These are phyloP conservation scores for Tapera naevia DNA, from an alignment of 2,797 vertebrate genomes.

Conservation along the genomic window DNA sequence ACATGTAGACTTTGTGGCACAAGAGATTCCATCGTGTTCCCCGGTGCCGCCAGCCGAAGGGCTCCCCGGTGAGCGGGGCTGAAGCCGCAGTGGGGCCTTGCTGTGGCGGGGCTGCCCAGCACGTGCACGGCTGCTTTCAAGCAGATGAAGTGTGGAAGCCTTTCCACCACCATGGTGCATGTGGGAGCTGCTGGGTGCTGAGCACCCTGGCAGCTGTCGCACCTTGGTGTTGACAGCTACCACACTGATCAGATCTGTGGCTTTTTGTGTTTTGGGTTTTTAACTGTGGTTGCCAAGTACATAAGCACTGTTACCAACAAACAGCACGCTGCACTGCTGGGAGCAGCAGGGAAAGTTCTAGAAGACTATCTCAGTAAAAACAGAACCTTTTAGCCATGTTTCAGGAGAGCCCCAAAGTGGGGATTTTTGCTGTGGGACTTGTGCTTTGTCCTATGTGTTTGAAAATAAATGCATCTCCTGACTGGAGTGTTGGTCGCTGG, in stretches of 20 bases:
- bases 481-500: not conserved
- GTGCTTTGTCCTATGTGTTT: not conserved
- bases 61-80: accelerated
- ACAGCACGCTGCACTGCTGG: accelerated
- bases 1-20: accelerated
- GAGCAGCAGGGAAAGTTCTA: not conserved
- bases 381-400: not conserved
- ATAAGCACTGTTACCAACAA: not conserved
- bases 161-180: accelerated
- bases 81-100: not conserved
- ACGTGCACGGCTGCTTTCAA: accelerated
- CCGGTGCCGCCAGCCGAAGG: not conserved
- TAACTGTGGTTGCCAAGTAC: not conserved
- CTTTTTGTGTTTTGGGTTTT: not conserved
- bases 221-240: not conserved
- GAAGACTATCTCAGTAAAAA: not conserved
- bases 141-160: not conserved
- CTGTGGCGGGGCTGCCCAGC: accelerated
- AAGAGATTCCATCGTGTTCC: accelerated
- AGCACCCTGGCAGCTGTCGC: accelerated
- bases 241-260: not conserved
- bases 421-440: not conserved
- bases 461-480: not conserved
- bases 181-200: not conserved
- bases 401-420: not conserved